Percentiles rank a stretch among this genome's conserved stretches.
Evolutionary conservation across 2,888 invertebrate species (phyloP).

Genomic region (Spilarctia lutea): DNA sequence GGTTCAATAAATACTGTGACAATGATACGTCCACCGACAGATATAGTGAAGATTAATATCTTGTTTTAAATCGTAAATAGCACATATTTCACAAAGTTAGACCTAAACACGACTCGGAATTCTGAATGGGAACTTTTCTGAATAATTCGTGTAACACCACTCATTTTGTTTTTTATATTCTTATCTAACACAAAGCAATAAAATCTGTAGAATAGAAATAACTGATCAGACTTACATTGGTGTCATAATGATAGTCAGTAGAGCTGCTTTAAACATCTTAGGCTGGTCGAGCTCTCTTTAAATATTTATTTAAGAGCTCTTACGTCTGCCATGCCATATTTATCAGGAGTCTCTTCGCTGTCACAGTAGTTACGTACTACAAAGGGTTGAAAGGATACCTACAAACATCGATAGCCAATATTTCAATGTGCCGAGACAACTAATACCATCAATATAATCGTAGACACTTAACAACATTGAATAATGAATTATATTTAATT

Average conservation of each 20-base stretch:
- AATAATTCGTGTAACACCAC: no score
- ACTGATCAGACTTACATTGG: background rate
- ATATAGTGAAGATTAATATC: background rate
- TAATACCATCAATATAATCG: constrained; percentile 28
- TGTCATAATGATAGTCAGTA: background rate
- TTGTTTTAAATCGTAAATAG: background rate
- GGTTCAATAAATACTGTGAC: constrained; percentile 34
- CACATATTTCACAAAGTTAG: no score
- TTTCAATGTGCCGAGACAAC: constrained; percentile 28
- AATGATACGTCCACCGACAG: background rate
- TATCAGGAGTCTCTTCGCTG: background rate
- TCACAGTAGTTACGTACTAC: constrained; percentile 28
- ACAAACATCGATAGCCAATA: constrained; percentile 44
- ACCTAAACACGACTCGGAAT: no score
- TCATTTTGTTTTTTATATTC: no score
- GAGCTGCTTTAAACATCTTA: background rate
- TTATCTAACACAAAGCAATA: no score
- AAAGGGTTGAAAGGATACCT: constrained; percentile 16
- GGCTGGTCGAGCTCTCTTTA: background rate
- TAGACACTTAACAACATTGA: constrained; percentile 45
- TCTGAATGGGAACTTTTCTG: no score
- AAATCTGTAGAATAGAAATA: background rate
- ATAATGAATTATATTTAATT: constrained; percentile 35
- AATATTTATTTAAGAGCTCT: background rate
- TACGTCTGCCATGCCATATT: background rate